Base-by-base conservation (phyloP, 2,888 invertebrate genomes). In the Augochlorella aurata region DNA sequence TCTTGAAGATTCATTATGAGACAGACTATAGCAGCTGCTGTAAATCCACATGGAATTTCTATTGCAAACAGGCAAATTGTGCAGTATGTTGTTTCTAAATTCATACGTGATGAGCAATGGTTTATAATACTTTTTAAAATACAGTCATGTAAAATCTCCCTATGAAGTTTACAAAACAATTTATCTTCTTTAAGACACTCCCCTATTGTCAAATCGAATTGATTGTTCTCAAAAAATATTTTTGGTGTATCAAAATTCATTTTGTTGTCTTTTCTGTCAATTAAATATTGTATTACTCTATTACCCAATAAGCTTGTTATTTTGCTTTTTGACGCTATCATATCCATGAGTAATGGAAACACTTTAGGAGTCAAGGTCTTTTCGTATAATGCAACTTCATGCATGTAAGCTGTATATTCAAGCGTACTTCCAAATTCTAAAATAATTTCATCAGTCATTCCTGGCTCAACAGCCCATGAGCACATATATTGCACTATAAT, bases 1-100 rank as follows among this genome's bases (percentile, higher is more conserved):
- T 95, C 95, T 90, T 96, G 96, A n/a, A 96, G 92, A 12, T 95
- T 94, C 95, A 96, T 95, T 0, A 94, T 92, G 47, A 96, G 93
- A 85, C 95, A 95, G 0, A 95, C 95, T 9, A 95, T 92, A 0
- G 95, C 94, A 0, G 95, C 95, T 0, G 96, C 95, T 0, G 95
- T 95, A 87, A 95, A 94, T 0, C 95, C 95, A 77, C 95, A 95
- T 0, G 96, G 96, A 18, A 96, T 94, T 90, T 95, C 96, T 14
- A 95, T 91, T 0, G 95, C 93, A 1, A 95, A 92, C 66, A 95
- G 91, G 70, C 95, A 95, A n/a, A 96, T 92, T 0, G 95, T 94
- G 54, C 94, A 94, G 86, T 95, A 96, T 0, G 94, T 91, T 8
- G 94, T 94, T 86, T 95, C 95, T 45, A 96, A 87, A 85, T 95